Evolutionary conservation across 2,113 vertebrate species (phyloP), one percentile per base, ranked within the genome.

Genomic region (Arothron firmamentum): DNA sequence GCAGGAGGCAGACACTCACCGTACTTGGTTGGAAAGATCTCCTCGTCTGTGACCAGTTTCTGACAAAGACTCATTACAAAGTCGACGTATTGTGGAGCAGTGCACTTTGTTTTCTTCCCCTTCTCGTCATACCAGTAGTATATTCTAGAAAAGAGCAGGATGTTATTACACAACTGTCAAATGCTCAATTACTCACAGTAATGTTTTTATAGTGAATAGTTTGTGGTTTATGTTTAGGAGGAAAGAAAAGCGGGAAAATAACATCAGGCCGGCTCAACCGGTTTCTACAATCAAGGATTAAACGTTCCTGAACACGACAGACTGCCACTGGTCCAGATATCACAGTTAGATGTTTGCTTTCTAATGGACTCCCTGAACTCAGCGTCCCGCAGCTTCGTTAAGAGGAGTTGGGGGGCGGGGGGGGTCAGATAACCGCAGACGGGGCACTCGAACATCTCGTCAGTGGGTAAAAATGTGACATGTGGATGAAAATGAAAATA

Each of bases 71-170:
- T 98, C 97, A 98, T 98, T 76, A 99, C 97, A 0, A 97, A 98
- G 89, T 99, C 96, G 8, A 99, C 94, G 4, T 99, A 99, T 89
- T 99, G 97, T 9, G 97, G 97, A 52, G 94, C 97, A 1, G 96
- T 98, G 91, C 97, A 98, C 84, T 99, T 99, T 23, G 94, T 93
- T 90, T 99, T 99, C 93, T 96, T 98, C 70, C 97, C 96, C 91
- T 91, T 93, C 84, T 98, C 96, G 2, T 99, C 97, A 84, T 98
- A 93, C 96, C 97, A 98, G 94, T 95, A 95, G 93, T 98, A 98
- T 90, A 95, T 97, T 87, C 97, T 99, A 63, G 5, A 62, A 1
- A 65, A 17, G 13, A 47, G 45, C 15, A 38, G 7, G 20, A 63
- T 21, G 48, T 17, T 3, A 31, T 62, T 16, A 16, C 21, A 52